Evolutionary conservation across 2,888 invertebrate genomes (phyloP).

Genomic region (Melolontha melolontha): DNA sequence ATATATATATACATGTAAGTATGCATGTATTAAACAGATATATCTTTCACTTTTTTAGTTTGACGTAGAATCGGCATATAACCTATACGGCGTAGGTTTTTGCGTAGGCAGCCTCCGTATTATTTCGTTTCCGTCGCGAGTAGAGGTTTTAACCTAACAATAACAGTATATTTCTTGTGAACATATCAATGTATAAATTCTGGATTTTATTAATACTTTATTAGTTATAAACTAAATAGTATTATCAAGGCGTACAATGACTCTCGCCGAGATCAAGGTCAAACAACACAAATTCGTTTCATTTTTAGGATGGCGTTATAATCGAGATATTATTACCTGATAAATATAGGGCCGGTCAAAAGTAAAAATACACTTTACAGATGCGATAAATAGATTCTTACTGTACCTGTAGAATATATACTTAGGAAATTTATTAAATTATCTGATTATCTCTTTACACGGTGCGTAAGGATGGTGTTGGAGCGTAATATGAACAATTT

Average conservation of each 20-base stretch:
- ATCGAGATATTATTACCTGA: too few species aligned
- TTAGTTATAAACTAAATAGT: not conserved
- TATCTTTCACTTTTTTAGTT: conserved; percentile 55
- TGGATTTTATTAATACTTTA: conserved; percentile 14
- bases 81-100: conserved; percentile 53
- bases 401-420: too few species aligned
- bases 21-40: conserved; percentile 18
- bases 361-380: too few species aligned
- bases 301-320: not conserved
- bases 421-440: too few species aligned
- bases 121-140: conserved; percentile 57
- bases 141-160: conserved; percentile 56
- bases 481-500: too few species aligned
- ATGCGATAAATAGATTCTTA: too few species aligned
- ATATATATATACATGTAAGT: conserved; percentile 4
- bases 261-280: conserved; percentile 6
- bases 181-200: conserved; percentile 53
- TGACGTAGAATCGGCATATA: too few species aligned
- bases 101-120: conserved; percentile 57
- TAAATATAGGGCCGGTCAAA: too few species aligned
- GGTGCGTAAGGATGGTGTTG: too few species aligned
- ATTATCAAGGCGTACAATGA: not conserved
- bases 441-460: too few species aligned
- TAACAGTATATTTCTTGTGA: conserved; percentile 51
- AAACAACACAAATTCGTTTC: not conserved